Conservation (phyloP, 2,113 vertebrate species). For the Malaclemys terrapin region DNA sequence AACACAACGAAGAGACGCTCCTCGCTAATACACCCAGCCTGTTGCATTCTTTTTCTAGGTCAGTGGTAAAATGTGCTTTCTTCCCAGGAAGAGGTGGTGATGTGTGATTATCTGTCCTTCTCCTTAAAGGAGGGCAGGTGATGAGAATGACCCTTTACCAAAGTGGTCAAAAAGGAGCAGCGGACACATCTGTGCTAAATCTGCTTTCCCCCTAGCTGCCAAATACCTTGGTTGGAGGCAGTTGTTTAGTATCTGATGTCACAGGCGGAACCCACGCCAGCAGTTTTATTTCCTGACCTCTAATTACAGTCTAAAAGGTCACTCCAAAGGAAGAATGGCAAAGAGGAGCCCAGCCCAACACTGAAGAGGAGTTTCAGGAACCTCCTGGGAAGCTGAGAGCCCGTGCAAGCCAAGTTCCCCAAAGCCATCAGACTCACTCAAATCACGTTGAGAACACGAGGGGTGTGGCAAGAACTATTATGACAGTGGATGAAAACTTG, state of each 20-base stretch:
- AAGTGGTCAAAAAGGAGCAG: not conserved
- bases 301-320: not conserved
- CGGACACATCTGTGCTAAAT: not conserved
- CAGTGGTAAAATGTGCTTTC: not conserved
- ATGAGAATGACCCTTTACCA: not conserved
- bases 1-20: not conserved
- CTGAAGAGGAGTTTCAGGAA: not conserved
- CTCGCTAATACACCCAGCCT: not conserved
- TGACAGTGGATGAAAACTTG: not conserved
- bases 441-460: not conserved
- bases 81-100: not conserved
- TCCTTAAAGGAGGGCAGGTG: not conserved
- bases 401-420: not conserved
- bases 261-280: not conserved
- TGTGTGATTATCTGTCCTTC: not conserved
- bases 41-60: not conserved
- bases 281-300: not conserved
- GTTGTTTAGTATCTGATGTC: not conserved
- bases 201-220: not conserved
- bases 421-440: not conserved
- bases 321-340: not conserved
- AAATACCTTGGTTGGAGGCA: not conserved
- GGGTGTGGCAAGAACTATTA: accelerated
- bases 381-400: not conserved
- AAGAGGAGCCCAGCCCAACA: not conserved